Evolutionary conservation across 2,888 invertebrate genomes (phyloP).

Genomic region (Athalia circularis): DNA sequence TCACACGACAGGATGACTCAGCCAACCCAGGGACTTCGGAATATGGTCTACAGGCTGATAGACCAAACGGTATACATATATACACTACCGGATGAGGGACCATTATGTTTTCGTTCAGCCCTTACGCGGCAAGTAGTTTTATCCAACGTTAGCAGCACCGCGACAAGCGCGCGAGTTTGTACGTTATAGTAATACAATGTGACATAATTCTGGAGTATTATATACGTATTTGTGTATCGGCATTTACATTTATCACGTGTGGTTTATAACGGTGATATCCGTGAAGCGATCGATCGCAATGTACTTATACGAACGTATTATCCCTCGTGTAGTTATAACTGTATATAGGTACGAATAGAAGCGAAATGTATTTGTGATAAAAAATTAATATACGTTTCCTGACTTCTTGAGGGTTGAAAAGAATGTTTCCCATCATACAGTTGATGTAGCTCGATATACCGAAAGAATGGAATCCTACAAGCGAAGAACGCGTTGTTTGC

Average conservation of each 20-base stretch:
- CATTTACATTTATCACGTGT: too few species aligned
- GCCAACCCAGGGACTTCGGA: conserved; percentile 49
- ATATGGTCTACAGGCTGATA: conserved; percentile 20
- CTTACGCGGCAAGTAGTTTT: conserved; percentile 26
- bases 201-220: too few species aligned
- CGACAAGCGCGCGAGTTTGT: not conserved
- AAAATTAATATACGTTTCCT: not conserved
- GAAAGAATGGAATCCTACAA: conserved; percentile 9
- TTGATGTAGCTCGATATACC: not conserved
- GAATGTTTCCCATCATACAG: conserved; percentile 5
- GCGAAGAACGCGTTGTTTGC: not conserved
- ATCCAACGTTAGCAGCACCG: conserved; percentile 18
- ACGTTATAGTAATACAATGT: not conserved
- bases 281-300: too few species aligned
- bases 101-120: conserved; percentile 30
- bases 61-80: not conserved
- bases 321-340: not conserved
- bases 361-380: not conserved
- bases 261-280: too few species aligned
- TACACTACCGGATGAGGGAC: conserved; percentile 35
- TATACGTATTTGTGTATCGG: too few species aligned
- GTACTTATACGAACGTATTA: too few species aligned
- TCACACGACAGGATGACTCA: conserved; percentile 68
- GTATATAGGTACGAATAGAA: not conserved
- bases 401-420: not conserved